Evolutionary conservation across 1,140 invertebrate genomes (phyloP).

Genomic region (Dufourea novaeangliae): DNA sequence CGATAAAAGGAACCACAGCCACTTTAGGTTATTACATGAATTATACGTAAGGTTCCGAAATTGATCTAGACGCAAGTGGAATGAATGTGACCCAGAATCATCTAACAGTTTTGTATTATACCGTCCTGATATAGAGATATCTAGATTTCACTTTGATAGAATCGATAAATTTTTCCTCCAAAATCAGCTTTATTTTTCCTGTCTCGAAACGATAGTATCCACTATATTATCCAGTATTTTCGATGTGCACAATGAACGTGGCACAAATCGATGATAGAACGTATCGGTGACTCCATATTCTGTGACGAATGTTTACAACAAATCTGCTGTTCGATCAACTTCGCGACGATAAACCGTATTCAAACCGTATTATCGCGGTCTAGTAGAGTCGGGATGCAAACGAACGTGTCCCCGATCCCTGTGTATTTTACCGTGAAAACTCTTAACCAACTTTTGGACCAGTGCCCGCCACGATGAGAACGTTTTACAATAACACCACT

Average conservation of each 20-base stretch:
- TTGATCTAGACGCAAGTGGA: background rate
- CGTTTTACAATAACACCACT: slow-evolving; percentile 29
- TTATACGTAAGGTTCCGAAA: background rate
- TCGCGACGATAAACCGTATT: slow-evolving; percentile 39
- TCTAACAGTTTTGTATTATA: too few relatives aligned
- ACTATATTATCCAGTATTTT: too few relatives aligned
- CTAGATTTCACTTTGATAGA: too few relatives aligned
- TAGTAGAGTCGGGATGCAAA: slow-evolving; percentile 41
- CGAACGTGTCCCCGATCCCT: slow-evolving; percentile 42
- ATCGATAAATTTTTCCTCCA: too few relatives aligned
- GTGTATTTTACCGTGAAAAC: slow-evolving; percentile 45
- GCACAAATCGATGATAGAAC: background rate
- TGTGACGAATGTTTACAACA: background rate
- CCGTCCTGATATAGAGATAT: too few relatives aligned
- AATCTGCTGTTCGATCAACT: background rate
- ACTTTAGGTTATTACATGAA: slow-evolving; percentile 5
- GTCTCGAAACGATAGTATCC: too few relatives aligned
- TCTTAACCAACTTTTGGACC: slow-evolving; percentile 47
- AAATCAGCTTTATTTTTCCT: too few relatives aligned
- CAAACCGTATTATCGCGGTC: slow-evolving; percentile 54
- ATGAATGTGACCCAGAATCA: background rate
- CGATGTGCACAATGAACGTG: background rate
- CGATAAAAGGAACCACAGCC: too few relatives aligned
- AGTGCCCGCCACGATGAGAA: slow-evolving; percentile 33
- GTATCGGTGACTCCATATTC: background rate